Evolutionary conservation across 2,888 invertebrate genomes (phyloP).

Genomic region (Anoplius nigerrimus): DNA sequence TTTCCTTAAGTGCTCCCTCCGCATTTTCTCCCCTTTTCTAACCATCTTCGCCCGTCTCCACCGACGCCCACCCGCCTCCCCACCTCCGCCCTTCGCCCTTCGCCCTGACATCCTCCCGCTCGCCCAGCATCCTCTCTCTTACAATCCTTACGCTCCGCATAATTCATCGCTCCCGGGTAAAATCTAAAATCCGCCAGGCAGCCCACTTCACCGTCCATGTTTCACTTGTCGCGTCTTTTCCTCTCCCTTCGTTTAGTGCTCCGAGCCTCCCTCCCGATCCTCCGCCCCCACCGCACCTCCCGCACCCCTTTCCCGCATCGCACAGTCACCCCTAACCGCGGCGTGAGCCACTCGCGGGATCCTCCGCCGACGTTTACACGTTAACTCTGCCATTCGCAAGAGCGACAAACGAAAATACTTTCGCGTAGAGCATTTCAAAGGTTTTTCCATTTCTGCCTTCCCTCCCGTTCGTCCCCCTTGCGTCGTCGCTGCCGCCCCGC

Average conservation of each 20-base stretch:
- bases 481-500: background rate
- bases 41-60: slow-evolving; percentile 6
- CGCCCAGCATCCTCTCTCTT: slow-evolving; percentile 18
- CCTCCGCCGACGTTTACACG: slow-evolving; percentile 30
- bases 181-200: slow-evolving; percentile 42
- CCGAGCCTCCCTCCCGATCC: background rate
- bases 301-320: background rate
- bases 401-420: slow-evolving; percentile 31
- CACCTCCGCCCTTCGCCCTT: background rate
- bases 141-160: slow-evolving; percentile 36
- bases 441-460: slow-evolving; percentile 17
- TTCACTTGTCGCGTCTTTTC: slow-evolving; percentile 7
- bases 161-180: slow-evolving; percentile 46
- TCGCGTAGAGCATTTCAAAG: slow-evolving; percentile 36
- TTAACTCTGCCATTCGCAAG: slow-evolving; percentile 43
- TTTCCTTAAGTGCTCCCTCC: slow-evolving; percentile 6
- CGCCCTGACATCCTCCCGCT: background rate
- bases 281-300: background rate
- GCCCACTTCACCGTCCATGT: background rate
- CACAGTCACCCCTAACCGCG: background rate
- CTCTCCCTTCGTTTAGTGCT: background rate
- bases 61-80: background rate
- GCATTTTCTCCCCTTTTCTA: slow-evolving; percentile 33
- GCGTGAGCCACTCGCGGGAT: background rate
- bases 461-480: slow-evolving; percentile 1